A percentile compares a stretch with the other conserved stretches of the same genome.
Conservation (phyloP, 2,113 vertebrate species). For the Neofelis nebulosa region DNA sequence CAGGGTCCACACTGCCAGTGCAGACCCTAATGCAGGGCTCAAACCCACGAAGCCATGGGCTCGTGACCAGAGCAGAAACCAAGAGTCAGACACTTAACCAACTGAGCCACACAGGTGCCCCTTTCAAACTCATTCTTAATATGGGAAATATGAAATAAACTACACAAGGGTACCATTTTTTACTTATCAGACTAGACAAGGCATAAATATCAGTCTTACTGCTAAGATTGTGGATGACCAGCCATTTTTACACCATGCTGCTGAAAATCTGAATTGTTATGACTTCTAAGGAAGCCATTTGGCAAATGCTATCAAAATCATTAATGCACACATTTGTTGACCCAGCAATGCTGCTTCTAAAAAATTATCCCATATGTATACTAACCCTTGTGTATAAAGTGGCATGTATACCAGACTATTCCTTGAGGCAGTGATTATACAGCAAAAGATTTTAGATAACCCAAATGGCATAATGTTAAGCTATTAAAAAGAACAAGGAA, state of each 20-base stretch:
- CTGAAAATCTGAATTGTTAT: not conserved
- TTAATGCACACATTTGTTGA: not conserved
- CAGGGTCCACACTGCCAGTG: no score
- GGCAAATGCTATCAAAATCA: not conserved
- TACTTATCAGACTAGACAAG: not conserved
- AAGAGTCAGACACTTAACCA: no score
- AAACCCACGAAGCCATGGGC: no score
- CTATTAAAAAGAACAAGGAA: not conserved
- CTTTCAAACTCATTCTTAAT: not conserved
- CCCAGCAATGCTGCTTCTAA: not conserved
- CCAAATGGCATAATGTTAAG: not conserved
- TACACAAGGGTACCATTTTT: not conserved
- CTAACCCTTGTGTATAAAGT: not conserved
- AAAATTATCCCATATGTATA: not conserved
- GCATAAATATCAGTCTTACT: fast-evolving
- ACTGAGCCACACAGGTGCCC: no score
- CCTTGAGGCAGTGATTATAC: not conserved
- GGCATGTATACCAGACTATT: not conserved
- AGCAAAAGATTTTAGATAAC: not conserved
- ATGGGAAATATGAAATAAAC: not conserved
- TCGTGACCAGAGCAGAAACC: no score
- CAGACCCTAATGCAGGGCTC: no score
- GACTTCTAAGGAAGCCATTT: not conserved
- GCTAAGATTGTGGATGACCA: not conserved
- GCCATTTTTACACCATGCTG: not conserved